phyloP scores from a whole-genome alignment of 2,888 invertebrate species.

The Drosophila neoperkinsi region DNA sequence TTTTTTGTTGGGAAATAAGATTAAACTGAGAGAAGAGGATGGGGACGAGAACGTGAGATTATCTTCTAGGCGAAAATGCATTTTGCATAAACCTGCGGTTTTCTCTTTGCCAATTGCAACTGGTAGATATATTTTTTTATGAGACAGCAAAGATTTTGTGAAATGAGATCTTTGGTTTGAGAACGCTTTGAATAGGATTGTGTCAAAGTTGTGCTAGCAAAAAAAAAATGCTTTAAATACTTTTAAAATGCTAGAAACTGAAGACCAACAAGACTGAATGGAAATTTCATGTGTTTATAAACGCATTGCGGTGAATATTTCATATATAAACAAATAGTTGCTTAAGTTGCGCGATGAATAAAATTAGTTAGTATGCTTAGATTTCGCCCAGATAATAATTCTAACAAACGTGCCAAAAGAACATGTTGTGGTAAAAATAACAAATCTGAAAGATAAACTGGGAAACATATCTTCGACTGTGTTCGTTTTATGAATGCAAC shows the following conservation, averaged over 20 bases:
- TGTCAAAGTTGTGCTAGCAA: constrained; percentile 29
- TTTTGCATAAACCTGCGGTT: constrained; percentile 76
- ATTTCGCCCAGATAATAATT: background rate
- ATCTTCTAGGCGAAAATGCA: constrained; percentile 67
- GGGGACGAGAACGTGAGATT: constrained; percentile 43
- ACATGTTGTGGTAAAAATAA: background rate
- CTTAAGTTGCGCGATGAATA: too few species aligned
- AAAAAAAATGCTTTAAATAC: constrained; percentile 6
- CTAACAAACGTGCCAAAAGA: background rate
- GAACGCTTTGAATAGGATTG: constrained; percentile 14
- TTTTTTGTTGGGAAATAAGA: background rate
- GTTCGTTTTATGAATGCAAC: constrained; percentile 3
- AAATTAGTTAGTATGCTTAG: background rate
- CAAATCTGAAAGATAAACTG: background rate
- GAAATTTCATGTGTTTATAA: background rate
- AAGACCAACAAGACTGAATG: background rate
- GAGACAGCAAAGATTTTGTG: constrained; percentile 29
- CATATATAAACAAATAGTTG: background rate
- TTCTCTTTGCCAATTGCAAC: constrained; percentile 43
- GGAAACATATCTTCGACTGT: background rate
- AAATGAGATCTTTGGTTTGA: constrained; percentile 35
- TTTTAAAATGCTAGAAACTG: background rate
- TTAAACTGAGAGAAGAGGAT: background rate
- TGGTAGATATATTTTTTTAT: constrained; percentile 21
- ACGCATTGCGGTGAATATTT: background rate